These are phyloP conservation scores for Idaea aversata DNA, from an alignment of 2,888 invertebrate species.

Conservation along the genomic window DNA sequence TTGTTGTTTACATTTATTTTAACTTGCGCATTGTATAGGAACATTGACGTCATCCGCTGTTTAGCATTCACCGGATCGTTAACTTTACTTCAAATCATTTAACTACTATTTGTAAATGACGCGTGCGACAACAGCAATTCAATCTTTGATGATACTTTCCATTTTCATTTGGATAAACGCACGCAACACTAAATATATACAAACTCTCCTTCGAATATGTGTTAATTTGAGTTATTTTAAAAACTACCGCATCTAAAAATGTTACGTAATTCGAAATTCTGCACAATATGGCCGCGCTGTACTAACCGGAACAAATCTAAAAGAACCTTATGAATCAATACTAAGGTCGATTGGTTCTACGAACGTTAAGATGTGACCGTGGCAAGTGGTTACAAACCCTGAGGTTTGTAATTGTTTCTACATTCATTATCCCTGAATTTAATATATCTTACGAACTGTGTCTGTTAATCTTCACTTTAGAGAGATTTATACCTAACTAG, in stretches of 20 bases:
- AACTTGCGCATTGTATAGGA: conserved; percentile 15
- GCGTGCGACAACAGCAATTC: conserved; percentile 21
- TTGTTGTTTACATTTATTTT: conserved; percentile 17
- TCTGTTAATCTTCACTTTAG: background rate
- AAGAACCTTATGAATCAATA: conserved; percentile 46
- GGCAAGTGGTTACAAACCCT: conserved; percentile 39
- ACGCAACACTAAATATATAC: conserved; percentile 16
- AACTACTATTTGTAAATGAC: conserved; percentile 15
- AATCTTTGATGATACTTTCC: conserved; percentile 24
- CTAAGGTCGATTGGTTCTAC: conserved; percentile 47
- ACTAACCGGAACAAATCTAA: conserved; percentile 56
- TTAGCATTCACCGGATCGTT: conserved; percentile 16
- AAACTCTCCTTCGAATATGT: conserved; percentile 14
- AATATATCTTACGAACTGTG: conserved; percentile 30
- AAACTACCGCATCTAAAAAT: conserved; percentile 20
- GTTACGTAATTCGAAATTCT: conserved; percentile 23
- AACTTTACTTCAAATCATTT: conserved; percentile 17
- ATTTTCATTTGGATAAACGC: conserved; percentile 24
- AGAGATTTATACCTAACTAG: background rate
- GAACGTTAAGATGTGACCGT: conserved; percentile 49
- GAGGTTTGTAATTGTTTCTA: conserved; percentile 36
- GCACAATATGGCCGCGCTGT: conserved; percentile 18
- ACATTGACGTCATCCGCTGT: conserved; percentile 23
- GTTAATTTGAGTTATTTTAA: conserved; percentile 7
- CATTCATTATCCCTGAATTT: conserved; percentile 46